phyloP scores from a whole-genome alignment of 2,888 invertebrate species.

The Pristionchus exspectatus region DNA sequence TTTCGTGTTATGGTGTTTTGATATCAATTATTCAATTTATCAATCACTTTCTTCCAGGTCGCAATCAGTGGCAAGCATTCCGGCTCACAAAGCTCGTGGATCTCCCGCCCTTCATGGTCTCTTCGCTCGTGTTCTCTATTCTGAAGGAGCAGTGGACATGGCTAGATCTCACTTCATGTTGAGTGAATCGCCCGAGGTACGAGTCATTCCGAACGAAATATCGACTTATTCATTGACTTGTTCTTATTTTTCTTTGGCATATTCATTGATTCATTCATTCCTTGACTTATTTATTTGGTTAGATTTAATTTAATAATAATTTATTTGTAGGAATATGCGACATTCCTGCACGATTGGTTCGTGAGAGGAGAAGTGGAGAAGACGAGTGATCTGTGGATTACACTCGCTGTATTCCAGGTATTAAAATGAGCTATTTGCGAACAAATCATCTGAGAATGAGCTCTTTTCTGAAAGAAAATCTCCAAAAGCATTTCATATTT shows the following conservation, averaged over 20 bases:
- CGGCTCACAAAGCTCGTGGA: conserved; percentile 30
- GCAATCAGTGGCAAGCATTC: conserved; percentile 41
- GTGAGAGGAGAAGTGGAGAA: conserved; percentile 45
- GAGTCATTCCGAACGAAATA: not conserved
- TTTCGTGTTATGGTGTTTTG: too few relatives aligned
- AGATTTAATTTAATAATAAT: not conserved
- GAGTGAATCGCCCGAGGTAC: conserved; percentile 39
- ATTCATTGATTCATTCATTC: not conserved
- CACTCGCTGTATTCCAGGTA: conserved; percentile 47
- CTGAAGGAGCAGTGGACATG: conserved; percentile 48
- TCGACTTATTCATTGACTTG: not conserved
- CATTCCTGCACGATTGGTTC: conserved; percentile 54
- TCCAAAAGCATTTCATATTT: too few relatives aligned
- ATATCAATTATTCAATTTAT: not conserved
- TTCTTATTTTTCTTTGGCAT: not conserved
- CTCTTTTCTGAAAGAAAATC: too few relatives aligned
- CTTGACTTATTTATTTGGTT: not conserved
- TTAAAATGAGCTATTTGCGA: too few relatives aligned
- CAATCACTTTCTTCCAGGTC: conserved; percentile 13
- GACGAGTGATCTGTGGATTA: conserved; percentile 45
- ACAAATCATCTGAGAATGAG: too few relatives aligned
- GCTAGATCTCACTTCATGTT: conserved; percentile 54
- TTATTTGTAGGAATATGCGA: conserved; percentile 43
- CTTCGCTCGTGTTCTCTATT: conserved; percentile 43
- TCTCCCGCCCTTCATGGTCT: conserved; percentile 23